phyloP scores from a whole-genome alignment of 2,797 vertebrate genomes.

The Lemur catta region DNA sequence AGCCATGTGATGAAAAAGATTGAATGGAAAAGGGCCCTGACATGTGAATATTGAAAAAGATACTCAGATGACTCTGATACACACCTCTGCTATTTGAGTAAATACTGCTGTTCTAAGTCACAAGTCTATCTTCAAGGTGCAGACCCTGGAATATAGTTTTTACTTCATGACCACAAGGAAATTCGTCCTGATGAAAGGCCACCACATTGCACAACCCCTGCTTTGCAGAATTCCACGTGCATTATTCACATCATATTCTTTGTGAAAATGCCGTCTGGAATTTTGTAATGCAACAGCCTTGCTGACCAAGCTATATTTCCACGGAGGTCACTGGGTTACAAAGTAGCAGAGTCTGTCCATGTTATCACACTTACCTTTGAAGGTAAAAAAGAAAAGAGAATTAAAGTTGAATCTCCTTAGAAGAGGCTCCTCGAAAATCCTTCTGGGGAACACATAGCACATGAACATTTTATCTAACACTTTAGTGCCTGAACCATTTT shows the following conservation, averaged over 20 bases:
- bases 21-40: neutral
- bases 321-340: neutral
- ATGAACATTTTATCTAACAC: constrained; percentile 61
- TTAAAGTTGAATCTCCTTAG: constrained; percentile 1
- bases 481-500: constrained; percentile 68
- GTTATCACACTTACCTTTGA: neutral
- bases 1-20: neutral
- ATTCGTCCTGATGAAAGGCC: neutral
- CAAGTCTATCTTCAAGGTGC: neutral
- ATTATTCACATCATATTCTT: neutral
- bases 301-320: neutral
- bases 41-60: neutral
- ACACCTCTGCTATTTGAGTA: neutral
- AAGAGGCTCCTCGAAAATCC: neutral
- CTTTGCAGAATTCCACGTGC: neutral
- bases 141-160: neutral
- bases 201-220: rapidly evolving
- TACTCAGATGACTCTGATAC: neutral
- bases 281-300: neutral
- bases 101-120: neutral
- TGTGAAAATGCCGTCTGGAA: neutral
- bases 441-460: neutral
- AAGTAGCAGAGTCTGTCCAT: neutral
- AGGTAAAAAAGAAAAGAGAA: constrained; percentile 12
- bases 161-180: neutral